Conservation (phyloP, 2,113 vertebrate species). For the Dasyurus viverrinus region DNA sequence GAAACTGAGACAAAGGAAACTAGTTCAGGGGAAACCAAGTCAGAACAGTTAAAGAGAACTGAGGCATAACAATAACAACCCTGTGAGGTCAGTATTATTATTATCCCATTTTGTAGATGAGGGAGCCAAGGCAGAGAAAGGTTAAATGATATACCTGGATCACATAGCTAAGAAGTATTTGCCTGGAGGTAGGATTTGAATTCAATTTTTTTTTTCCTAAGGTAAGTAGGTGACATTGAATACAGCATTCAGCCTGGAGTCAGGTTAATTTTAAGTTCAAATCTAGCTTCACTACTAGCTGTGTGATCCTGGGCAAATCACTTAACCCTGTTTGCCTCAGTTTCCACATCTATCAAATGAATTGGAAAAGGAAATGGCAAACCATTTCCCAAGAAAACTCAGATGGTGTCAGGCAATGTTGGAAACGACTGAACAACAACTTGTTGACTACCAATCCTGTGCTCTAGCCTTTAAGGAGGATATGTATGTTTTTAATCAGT, state of each 20-base stretch:
- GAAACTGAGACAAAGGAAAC: too few species aligned
- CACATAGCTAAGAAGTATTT: neutral
- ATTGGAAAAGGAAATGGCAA: neutral
- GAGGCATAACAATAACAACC: too few species aligned
- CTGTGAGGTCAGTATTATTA: neutral
- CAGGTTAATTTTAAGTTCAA: neutral
- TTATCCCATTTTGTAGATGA: neutral
- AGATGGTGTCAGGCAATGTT: neutral
- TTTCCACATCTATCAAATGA: neutral
- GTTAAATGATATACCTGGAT: neutral
- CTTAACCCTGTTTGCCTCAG: neutral
- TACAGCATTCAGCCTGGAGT: neutral
- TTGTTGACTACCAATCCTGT: neutral
- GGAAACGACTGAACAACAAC: neutral
- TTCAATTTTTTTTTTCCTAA: neutral
- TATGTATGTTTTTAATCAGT: neutral
- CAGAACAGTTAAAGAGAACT: too few species aligned
- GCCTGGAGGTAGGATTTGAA: neutral
- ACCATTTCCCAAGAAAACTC: neutral
- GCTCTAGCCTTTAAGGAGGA: neutral
- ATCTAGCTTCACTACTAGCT: neutral
- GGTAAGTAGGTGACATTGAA: too few species aligned
- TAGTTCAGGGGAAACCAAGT: too few species aligned
- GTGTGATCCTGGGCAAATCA: neutral
- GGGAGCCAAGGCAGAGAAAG: neutral